Evolutionary conservation across 2,113 vertebrate species (phyloP), one percentile per base, ranked within the genome.

Genomic region (Myiopsitta monachus): DNA sequence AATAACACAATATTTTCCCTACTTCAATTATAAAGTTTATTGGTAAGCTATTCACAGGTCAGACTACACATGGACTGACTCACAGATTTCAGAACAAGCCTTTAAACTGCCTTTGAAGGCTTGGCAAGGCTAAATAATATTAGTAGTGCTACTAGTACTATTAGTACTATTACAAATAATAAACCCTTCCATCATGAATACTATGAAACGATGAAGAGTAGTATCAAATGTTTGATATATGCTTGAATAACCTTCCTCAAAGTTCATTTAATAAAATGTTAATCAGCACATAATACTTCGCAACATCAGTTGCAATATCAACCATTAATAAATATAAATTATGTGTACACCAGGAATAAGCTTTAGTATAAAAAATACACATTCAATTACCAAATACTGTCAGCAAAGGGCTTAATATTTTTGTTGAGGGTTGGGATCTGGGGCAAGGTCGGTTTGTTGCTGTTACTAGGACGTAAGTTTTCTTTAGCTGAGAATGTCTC

Each of bases 401-500:
- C 39, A 69, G 69, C 30, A 84, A 74, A 14, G 6, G 10, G 31
- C 18, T 68, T 22, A 3, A 24, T 16, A 3, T 16, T 49, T 67
- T 39, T 49, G 4, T 31, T 59, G 10, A 30, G 5, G 16, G 31
- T 3, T 28, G 12, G 22, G 11, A 4, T 24, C 75, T 61, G 57
- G 5, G 17, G 3, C 9, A 30, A 38, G 28, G 9, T 36, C 18
- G 18, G 44, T 63, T 86, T 67, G 43, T 33, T 69, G 33, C 31
- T 39, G 3, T 3, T 62, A 31, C 13, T 19, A 38, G 18, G 44
- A 62, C 1, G 0, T 33, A 47, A 28, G 10, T 23, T 7, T 38
- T 41, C 75, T 63, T 31, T 39, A 59, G 23, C 26, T 63, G 11
- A 2, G 18, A 19, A 63, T 8, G 7, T 39, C 43, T 81, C 36